Evolutionary conservation across 2,113 vertebrate genomes (phyloP), one percentile per base, ranked within the genome.

Genomic region (Stigmatopora argus): DNA sequence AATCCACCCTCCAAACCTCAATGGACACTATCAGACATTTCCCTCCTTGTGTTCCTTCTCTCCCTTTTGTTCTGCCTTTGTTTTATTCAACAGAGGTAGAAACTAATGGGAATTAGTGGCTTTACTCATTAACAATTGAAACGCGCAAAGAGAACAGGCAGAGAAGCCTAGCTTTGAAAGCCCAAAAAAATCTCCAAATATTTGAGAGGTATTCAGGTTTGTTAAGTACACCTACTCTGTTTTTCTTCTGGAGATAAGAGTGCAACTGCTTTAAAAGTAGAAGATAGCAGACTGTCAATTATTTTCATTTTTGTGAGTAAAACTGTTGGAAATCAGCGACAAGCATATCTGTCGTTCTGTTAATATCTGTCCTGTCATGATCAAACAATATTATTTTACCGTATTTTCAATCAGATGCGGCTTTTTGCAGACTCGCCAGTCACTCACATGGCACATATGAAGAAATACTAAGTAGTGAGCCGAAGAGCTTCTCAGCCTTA

Each of bases 11-110:
- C 35, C 46, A 15, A 34, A 66, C 57, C 84, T 67, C 82, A 69
- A 61, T 49, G 81, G 81, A 81, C 73, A 9, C 45, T 66, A 70
- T 79, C 70, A 69, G 62, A 66, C 61, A 3, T 53, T 76, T 66
- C 71, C 66, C 67, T 66, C 35, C 66, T 55, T 14, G 23, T 58
- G 47, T 48, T 19, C 64, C 65, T 64, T 64, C 48, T 64, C 51
- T 57, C 31, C 14, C 51, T 63, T 70, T 69, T 70, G 78, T 75
- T 62, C 72, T 68, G 23, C 69, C 75, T 83, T 83, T 87, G 83
- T 87, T 86, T 88, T 83, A 88, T 88, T 88, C 79, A 85, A 76
- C 72, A 80, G 81, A 79, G 45, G 59, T 70, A 62, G 10, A 71
- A 85, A 86, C 79, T 73, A 21, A 73, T 66, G 85, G 83, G 83